Evolutionary conservation across 2,113 vertebrate genomes (phyloP), one percentile per base, ranked within the genome.

Genomic region (Malurus melanocephalus): DNA sequence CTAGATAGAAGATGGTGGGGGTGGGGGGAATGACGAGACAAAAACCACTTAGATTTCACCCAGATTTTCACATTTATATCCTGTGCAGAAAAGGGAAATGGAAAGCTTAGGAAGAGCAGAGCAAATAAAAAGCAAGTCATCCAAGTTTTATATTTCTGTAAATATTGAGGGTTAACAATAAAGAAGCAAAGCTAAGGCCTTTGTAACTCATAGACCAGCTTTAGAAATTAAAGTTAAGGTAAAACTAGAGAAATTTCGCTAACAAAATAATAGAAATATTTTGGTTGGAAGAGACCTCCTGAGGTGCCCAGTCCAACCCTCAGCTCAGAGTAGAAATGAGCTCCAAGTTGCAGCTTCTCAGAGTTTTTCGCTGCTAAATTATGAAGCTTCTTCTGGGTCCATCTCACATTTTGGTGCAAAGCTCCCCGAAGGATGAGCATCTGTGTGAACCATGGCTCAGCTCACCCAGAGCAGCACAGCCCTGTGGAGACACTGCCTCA

Each of bases 21-120:
- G 2, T 1, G 11, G 16, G 16, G 3, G 5, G 11, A 16, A 16
- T 0, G 1, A 87, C 38, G 52, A 7, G 7, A 51, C 9, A 40
- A 1, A 8, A 56, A 69, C 67, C 57, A 23, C 11, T 38, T 38
- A 28, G 15, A 23, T 48, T 64, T 24, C 28, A 38, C 8, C 35
- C 11, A 26, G 10, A 57, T 53, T 76, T 77, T 57, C 19, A 38
- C 6, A 27, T 49, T 82, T 83, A 21, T 42, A 45, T 22, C 4
- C 24, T 49, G 3, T 30, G 8, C 10, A 45, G 40, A 26, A 59
- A 81, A 56, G 13, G 5, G 9, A 59, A 78, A 62, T 4, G 24
- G 16, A 80, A 42, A 49, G 0, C 13, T 61, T 48, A 56, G 8
- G 18, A 89, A 57, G 13, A 8, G 5, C 7, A 67, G 18, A 75